A percentile compares a stretch with the other conserved stretches of the same genome.
These are phyloP conservation scores for Scaptomyza parva DNA, from an alignment of 2,888 invertebrate species.

Conservation along the genomic window DNA sequence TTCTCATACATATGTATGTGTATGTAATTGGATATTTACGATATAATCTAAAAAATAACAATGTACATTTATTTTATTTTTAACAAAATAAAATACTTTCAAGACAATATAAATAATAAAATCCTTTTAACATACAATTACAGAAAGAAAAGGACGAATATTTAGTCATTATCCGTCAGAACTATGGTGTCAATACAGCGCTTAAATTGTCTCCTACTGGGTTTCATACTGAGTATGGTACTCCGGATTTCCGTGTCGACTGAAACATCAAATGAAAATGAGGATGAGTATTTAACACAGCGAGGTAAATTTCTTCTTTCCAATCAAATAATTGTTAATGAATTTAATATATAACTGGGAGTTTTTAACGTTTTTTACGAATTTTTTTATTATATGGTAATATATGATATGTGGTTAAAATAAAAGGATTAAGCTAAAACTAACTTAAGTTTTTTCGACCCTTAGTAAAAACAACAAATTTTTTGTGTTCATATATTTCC, in stretches of 20 bases:
- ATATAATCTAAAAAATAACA: not conserved
- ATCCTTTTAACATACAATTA: not conserved
- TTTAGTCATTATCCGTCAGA: constrained; percentile 3
- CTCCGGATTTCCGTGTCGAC: constrained; percentile 20
- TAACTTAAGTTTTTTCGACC: too few species aligned
- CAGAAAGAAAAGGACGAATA: constrained; percentile 14
- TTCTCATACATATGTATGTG: not conserved
- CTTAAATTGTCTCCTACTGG: constrained; percentile 19
- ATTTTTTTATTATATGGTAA: too few species aligned
- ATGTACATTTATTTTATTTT: not conserved
- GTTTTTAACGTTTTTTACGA: too few species aligned
- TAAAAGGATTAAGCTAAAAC: too few species aligned
- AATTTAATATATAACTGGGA: too few species aligned
- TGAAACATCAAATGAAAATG: constrained; percentile 78
- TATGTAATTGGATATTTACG: not conserved
- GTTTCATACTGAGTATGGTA: constrained; percentile 21
- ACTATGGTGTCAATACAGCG: constrained; percentile 30
- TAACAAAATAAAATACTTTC: not conserved
- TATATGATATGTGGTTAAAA: too few species aligned
- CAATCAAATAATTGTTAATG: too few species aligned
- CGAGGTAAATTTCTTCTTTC: constrained; percentile 70
- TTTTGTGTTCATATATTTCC: too few species aligned
- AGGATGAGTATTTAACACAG: constrained; percentile 82
- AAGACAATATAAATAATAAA: not conserved
- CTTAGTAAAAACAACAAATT: too few species aligned